Percentiles rank a stretch among this genome's conserved stretches.
Conservation (phyloP, 2,113 vertebrate species). For the Cynoglossus semilaevis region DNA sequence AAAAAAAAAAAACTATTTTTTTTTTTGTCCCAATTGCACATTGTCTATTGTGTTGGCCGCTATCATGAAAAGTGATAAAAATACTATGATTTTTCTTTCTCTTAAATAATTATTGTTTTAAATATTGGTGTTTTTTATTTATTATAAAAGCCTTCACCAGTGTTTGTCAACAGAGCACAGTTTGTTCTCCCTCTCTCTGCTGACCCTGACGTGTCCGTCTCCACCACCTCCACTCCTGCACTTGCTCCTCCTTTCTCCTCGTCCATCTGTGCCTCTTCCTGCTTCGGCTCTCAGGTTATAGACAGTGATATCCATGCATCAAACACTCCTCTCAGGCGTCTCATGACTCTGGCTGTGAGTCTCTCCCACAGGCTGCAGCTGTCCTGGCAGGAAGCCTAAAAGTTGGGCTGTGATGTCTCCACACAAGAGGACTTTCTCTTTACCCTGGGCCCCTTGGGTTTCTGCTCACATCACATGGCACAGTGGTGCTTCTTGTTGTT, state of each 20-base stretch:
- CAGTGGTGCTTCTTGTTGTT: conserved; percentile 32
- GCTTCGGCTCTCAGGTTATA: conserved; percentile 20
- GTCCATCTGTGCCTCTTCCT: conserved; percentile 39
- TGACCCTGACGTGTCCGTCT: conserved; percentile 9
- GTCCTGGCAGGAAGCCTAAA: conserved; percentile 63
- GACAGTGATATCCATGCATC: conserved; percentile 38
- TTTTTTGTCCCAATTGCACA: too few relatives aligned
- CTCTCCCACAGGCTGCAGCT: conserved; percentile 65
- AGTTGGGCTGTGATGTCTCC: conserved; percentile 56
- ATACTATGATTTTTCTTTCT: too few relatives aligned
- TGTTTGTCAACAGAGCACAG: not conserved
- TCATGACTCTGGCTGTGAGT: conserved; percentile 35
- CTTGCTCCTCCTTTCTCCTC: conserved; percentile 5
- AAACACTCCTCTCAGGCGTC: conserved; percentile 38
- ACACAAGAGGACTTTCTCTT: conserved; percentile 57
- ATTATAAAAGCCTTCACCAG: too few relatives aligned
- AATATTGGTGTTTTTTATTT: too few relatives aligned
- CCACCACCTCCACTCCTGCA: not conserved
- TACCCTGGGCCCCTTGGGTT: conserved; percentile 35
- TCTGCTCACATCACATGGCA: conserved; percentile 39
- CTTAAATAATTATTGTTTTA: too few relatives aligned
- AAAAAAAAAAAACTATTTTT: too few relatives aligned
- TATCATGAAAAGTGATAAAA: too few relatives aligned
- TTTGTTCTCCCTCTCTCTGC: conserved; percentile 2
- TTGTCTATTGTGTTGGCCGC: too few relatives aligned